phyloP scores from a whole-genome alignment of 1,140 invertebrate genomes.

The Chymomyza costata region DNA sequence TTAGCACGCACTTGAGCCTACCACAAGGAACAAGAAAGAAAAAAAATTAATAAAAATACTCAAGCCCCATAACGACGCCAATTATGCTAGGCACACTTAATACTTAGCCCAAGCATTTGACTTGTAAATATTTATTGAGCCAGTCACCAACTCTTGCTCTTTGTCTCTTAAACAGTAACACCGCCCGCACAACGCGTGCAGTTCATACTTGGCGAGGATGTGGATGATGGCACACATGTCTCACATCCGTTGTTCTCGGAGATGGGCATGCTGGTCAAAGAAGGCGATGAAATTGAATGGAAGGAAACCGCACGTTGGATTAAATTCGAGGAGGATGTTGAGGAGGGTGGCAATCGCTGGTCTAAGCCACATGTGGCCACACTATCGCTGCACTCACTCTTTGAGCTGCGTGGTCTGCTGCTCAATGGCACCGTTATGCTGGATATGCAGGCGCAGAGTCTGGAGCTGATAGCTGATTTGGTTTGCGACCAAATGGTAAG shows the following conservation, averaged over 20 bases:
- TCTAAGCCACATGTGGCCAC: constrained; percentile 96
- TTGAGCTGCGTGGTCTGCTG: constrained; percentile 90
- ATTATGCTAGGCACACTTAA: constrained; percentile 5
- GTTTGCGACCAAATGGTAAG: constrained; percentile 94
- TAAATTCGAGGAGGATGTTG: constrained; percentile 96
- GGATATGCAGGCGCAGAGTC: constrained; percentile 89
- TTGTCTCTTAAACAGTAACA: constrained; percentile 79
- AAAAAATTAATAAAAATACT: too few species aligned
- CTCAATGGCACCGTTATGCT: constrained; percentile 93
- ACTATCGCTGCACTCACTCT: constrained; percentile 91
- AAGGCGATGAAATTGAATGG: constrained; percentile 94
- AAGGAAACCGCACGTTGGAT: constrained; percentile 98
- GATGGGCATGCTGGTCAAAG: constrained; percentile 93
- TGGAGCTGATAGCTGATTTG: constrained; percentile 93
- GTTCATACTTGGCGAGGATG: constrained; percentile 95
- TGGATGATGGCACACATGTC: constrained; percentile 88
- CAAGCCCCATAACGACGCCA: constrained; percentile 5
- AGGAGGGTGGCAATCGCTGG: constrained; percentile 95
- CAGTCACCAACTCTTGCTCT: constrained; percentile 11
- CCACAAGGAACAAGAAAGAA: too few species aligned
- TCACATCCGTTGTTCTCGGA: constrained; percentile 95
- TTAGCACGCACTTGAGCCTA: too few species aligned
- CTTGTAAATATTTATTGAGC: constrained; percentile 17
- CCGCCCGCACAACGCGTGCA: constrained; percentile 94
- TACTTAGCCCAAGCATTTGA: neutral